phyloP scores from a whole-genome alignment of 2,888 invertebrate genomes.

The Petrolisthes cinctipes region DNA sequence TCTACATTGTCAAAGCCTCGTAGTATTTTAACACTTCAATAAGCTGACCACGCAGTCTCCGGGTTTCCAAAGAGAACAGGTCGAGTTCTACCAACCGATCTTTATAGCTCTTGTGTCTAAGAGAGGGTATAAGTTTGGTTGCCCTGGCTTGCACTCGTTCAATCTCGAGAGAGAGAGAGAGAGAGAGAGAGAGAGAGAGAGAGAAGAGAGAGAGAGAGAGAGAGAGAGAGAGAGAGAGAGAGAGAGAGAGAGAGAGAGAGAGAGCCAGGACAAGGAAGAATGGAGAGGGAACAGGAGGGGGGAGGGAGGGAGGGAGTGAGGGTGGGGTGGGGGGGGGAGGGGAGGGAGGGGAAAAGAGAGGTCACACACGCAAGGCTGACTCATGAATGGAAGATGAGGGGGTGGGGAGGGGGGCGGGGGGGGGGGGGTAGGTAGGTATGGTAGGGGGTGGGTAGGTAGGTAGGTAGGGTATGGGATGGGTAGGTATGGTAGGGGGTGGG shows the following conservation, averaged over 20 bases:
- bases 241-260: neutral
- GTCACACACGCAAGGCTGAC: neutral
- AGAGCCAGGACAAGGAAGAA: neutral
- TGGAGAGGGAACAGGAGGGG: neutral
- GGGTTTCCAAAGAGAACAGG: no score
- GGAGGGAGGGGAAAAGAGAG: neutral
- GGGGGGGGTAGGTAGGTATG: neutral
- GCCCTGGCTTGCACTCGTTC: no score
- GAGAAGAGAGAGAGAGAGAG: neutral
- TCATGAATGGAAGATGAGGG: neutral
- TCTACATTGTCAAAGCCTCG: no score
- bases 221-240: neutral
- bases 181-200: conserved; percentile 7
- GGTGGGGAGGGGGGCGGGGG: neutral
- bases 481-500: neutral
- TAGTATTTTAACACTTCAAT: no score
- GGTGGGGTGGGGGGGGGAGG: neutral
- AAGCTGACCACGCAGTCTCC: no score
- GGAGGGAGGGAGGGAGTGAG: neutral
- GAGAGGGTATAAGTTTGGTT: no score
- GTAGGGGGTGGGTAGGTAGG: neutral
- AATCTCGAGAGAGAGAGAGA: conserved; percentile 7
- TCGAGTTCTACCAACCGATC: no score
- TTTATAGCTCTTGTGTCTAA: no score
- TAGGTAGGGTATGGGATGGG: neutral